These are phyloP conservation scores for Butorides virescens DNA, from an alignment of 2,113 vertebrate species.

Conservation along the genomic window DNA sequence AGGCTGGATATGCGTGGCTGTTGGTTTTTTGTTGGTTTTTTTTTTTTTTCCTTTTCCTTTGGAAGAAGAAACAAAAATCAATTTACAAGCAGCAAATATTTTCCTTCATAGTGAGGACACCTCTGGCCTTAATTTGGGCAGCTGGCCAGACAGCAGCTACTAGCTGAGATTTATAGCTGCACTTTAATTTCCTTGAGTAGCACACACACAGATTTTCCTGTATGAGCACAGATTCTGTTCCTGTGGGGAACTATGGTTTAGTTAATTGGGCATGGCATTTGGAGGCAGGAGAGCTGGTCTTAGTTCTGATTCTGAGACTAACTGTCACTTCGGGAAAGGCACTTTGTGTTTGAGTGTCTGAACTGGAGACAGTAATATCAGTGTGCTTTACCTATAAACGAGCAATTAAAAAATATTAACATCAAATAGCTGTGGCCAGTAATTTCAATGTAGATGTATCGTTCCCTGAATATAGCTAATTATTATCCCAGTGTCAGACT, in stretches of 20 bases:
- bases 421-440: neutral
- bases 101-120: slow-evolving; percentile 50
- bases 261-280: slow-evolving; percentile 56
- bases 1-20: neutral
- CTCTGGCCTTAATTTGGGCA: slow-evolving; percentile 61
- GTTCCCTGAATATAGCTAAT: neutral
- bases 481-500: neutral
- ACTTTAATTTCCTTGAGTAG: slow-evolving; percentile 57
- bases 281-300: slow-evolving; percentile 27
- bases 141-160: slow-evolving; percentile 47
- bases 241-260: slow-evolving; percentile 17
- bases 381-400: slow-evolving; percentile 9
- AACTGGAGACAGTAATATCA: neutral
- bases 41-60: neutral
- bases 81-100: slow-evolving; percentile 63
- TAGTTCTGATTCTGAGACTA: neutral
- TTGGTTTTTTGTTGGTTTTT: neutral
- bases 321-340: slow-evolving; percentile 1
- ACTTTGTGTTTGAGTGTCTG: neutral
- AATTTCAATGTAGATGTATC: neutral
- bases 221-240: slow-evolving; percentile 18
- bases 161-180: slow-evolving; percentile 52
- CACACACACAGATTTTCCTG: slow-evolving; percentile 35
- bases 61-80: slow-evolving; percentile 59
- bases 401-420: slow-evolving; percentile 39